Evolutionary conservation across 1,140 invertebrate species (phyloP), one percentile per base, ranked within the genome.

Genomic region (Pararge aegeria): DNA sequence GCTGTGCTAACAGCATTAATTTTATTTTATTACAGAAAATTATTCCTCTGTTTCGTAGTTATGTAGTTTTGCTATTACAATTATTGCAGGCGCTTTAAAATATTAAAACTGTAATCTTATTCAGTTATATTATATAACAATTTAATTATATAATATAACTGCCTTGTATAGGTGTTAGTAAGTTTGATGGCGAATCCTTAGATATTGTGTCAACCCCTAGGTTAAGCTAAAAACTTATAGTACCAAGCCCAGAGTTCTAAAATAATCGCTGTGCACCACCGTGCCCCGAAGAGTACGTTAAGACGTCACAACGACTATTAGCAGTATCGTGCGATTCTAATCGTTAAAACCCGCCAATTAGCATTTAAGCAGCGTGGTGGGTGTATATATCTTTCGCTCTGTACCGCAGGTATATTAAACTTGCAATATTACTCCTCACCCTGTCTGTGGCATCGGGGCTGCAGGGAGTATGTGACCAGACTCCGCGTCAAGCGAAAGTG

Each of bases 381-480:
- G 2, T 37, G 4, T n/a, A n/a, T n/a, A n/a, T n/a, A n/a, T n/a
- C n/a, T n/a, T n/a, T n/a, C n/a, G n/a, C n/a, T n/a, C n/a, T n/a
- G n/a, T n/a, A n/a, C n/a, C n/a, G n/a, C 56, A 80, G 77, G 75
- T 70, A 64, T 21, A 20, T 57, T 48, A 61, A 30, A 42, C 48
- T 54, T 13, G 3, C 67, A 9, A 19, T 61, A 30, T 42, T 66
- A 29, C 34, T 66, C 2, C 24, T 70, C n/a, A 54, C 30, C 5
- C 5, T 18, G 12, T 57, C 57, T 16, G 46, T 54, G 18, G 30
- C 61, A 0, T 44, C 46, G 6, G 68, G 68, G 1, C 75, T 82
- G 42, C 58, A 64, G 27, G 64, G 64, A 5, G 70, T 73, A 73
- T 88, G 85, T 48, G 80, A 88, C 24, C 85, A 88, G 40, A 88